Percentiles rank a stretch among this genome's conserved stretches.
Conservation (phyloP, 2,113 vertebrate species). For the Pseudorectes ferrugineus region DNA sequence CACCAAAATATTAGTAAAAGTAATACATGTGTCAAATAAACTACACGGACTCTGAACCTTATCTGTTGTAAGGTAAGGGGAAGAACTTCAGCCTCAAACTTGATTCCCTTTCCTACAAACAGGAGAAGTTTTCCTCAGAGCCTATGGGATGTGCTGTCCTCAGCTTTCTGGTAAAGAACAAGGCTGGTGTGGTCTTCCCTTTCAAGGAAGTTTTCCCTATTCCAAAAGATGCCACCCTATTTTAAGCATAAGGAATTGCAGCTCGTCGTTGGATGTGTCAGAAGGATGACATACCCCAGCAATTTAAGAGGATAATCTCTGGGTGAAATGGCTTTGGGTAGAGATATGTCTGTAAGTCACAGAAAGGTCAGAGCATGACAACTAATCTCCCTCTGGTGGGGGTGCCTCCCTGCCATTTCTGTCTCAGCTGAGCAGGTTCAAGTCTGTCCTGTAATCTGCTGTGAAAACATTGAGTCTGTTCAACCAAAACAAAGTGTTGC, state of each 20-base stretch:
- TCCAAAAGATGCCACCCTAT: background rate
- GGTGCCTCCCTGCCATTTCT: background rate
- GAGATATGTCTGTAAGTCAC: background rate
- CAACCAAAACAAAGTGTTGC: background rate
- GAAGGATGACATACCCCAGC: background rate
- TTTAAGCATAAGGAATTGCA: background rate
- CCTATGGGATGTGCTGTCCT: background rate
- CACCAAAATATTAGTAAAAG: background rate
- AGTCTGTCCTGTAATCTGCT: background rate
- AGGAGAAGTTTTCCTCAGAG: background rate
- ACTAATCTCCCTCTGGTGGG: background rate
- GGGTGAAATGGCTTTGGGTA: background rate
- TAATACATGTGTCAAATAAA: background rate
- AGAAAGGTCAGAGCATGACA: slow-evolving; percentile 11
- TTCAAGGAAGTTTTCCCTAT: background rate
- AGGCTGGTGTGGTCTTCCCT: background rate
- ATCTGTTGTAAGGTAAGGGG: background rate
- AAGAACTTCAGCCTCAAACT: background rate
- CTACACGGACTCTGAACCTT: background rate
- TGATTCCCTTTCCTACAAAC: background rate
- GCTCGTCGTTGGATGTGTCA: background rate
- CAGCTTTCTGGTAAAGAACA: background rate
- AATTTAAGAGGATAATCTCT: slow-evolving; percentile 5
- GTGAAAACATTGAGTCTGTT: background rate
- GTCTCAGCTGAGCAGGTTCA: background rate